phyloP scores from a whole-genome alignment of 2,797 vertebrate species.

The Numenius phaeopus region DNA sequence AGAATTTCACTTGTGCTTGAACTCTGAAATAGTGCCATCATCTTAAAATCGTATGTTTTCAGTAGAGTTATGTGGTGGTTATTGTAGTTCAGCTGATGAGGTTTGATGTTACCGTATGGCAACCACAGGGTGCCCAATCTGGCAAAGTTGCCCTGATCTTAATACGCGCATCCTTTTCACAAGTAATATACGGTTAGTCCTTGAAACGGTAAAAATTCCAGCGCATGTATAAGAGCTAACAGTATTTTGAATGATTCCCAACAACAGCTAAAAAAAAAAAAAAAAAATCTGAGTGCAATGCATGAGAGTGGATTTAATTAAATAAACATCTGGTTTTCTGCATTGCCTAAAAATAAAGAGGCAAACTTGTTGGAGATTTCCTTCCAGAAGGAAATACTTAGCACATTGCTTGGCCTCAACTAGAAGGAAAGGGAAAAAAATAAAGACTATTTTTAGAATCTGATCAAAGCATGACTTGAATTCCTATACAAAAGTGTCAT shows the following conservation, averaged over 20 bases:
- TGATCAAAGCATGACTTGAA: constrained; percentile 79
- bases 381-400: constrained; percentile 86
- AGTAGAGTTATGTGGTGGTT: background rate
- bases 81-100: background rate
- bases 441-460: constrained; percentile 84
- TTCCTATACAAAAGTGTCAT: constrained; percentile 61
- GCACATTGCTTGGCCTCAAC: constrained; percentile 81
- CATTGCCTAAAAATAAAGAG: constrained; percentile 64
- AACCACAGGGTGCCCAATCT: background rate
- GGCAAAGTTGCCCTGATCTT: background rate
- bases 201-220: constrained; percentile 20
- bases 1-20: background rate
- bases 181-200: background rate
- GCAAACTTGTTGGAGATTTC: constrained; percentile 76
- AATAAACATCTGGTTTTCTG: constrained; percentile 77
- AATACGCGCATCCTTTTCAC: background rate
- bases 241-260: constrained; percentile 49
- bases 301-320: constrained; percentile 76
- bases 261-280: background rate
- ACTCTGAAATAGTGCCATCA: background rate
- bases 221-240: constrained; percentile 2
- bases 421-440: constrained; percentile 51
- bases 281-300: constrained; percentile 1
- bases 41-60: background rate
- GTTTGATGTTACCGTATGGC: background rate